Evolutionary conservation across 1,140 invertebrate genomes (phyloP).

Genomic region (Orchesella cincta): DNA sequence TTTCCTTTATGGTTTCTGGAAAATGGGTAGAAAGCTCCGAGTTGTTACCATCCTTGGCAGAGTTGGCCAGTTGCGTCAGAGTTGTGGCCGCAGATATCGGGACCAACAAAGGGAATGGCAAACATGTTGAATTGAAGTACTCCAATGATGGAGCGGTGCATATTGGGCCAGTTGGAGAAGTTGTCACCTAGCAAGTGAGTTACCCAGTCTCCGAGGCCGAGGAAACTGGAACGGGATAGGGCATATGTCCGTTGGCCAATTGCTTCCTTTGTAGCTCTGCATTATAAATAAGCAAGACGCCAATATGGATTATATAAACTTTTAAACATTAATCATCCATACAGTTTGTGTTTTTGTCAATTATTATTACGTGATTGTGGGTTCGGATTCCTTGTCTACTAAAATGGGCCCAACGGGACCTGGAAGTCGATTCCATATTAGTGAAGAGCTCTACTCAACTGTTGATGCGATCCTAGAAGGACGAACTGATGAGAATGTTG

Average conservation of each 20-base stretch:
- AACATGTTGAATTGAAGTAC: slow-evolving; percentile 48
- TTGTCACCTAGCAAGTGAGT: slow-evolving; percentile 65
- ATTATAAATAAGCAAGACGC: slow-evolving; percentile 48
- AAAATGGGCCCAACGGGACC: neutral
- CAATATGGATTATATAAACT: too few species aligned
- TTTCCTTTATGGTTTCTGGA: slow-evolving; percentile 28
- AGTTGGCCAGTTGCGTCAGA: slow-evolving; percentile 58
- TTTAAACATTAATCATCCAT: slow-evolving; percentile 17
- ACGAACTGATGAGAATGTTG: too few species aligned
- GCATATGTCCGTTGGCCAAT: slow-evolving; percentile 53
- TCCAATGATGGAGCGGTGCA: slow-evolving; percentile 59
- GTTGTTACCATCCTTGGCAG: slow-evolving; percentile 61
- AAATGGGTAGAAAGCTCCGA: slow-evolving; percentile 59
- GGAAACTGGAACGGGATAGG: slow-evolving; percentile 61
- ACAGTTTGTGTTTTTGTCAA: slow-evolving; percentile 48
- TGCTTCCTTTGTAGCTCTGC: slow-evolving; percentile 15
- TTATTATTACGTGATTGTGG: neutral
- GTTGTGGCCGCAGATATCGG: slow-evolving; percentile 62
- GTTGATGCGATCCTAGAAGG: too few species aligned
- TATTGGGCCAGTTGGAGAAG: slow-evolving; percentile 58
- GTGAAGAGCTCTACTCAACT: too few species aligned
- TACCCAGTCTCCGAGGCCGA: slow-evolving; percentile 60
- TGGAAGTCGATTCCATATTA: slow-evolving; percentile 38
- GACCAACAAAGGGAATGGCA: slow-evolving; percentile 59
- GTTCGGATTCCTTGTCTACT: neutral